phyloP scores from a whole-genome alignment of 2,888 invertebrate species.

The Erpobdella octoculata region DNA sequence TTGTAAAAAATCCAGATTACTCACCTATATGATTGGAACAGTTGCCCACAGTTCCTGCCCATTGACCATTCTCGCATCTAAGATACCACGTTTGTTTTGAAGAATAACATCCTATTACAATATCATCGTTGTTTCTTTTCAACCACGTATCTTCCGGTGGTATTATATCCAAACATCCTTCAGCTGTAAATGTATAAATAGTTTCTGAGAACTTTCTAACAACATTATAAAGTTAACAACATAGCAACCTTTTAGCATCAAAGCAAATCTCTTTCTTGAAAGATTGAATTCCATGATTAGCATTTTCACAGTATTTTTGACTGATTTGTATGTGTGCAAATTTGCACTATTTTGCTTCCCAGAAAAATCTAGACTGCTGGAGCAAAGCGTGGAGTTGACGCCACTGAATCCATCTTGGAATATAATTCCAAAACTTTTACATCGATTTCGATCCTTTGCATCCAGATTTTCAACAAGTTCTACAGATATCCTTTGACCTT shows the following conservation, averaged over 20 bases:
- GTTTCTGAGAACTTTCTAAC: no score
- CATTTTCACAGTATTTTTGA: neutral
- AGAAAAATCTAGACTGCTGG: no score
- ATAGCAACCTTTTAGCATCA: neutral
- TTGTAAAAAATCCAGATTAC: no score
- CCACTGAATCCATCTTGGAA: neutral
- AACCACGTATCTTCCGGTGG: conserved; percentile 21
- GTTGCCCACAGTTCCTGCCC: conserved; percentile 31
- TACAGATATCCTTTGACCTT: conserved; percentile 9
- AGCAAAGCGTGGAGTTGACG: neutral
- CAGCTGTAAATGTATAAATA: neutral
- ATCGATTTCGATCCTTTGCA: neutral
- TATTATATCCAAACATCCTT: conserved; percentile 21
- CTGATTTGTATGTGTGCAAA: no score
- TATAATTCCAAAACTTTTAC: neutral
- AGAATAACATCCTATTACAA: conserved; percentile 30
- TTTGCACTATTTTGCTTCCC: no score
- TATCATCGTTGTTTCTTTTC: conserved; percentile 26
- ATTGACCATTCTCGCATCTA: conserved; percentile 29
- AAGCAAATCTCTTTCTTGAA: neutral
- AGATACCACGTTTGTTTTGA: conserved; percentile 30
- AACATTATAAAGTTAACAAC: no score
- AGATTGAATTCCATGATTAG: neutral
- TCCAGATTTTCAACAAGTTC: neutral
- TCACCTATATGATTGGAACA: conserved; percentile 17